phyloP scores from a whole-genome alignment of 2,113 vertebrate species.

The Tupaia chinensis region DNA sequence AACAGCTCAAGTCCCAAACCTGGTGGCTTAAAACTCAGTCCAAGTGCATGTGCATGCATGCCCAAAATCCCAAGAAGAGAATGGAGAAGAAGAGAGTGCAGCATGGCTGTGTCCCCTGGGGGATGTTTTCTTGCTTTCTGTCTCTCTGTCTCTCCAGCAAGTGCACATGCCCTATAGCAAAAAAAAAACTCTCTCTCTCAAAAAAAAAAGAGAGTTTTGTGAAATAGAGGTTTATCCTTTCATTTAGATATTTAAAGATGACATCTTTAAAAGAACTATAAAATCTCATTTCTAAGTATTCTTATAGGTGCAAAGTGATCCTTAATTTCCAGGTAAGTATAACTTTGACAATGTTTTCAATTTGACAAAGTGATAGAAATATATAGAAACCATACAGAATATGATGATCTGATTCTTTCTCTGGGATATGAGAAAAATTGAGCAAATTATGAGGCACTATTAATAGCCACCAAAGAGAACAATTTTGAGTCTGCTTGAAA shows the following conservation, averaged over 20 bases:
- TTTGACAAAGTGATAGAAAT: constrained; percentile 1
- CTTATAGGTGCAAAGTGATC: neutral
- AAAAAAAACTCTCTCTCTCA: no score
- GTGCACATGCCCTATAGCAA: no score
- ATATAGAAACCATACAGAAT: neutral
- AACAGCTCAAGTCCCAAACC: no score
- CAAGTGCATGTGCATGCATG: no score
- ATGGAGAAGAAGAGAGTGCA: no score
- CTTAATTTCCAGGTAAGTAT: constrained; percentile 51
- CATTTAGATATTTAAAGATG: constrained; percentile 35
- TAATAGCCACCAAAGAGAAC: constrained; percentile 53
- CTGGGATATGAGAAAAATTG: neutral
- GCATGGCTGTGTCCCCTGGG: no score
- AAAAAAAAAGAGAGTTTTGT: constrained; percentile 18
- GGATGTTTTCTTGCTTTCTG: no score
- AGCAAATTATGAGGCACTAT: constrained; percentile 40
- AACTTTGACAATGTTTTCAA: constrained; percentile 51
- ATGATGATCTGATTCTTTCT: neutral
- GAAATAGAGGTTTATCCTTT: constrained; percentile 18
- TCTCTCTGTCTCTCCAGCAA: no score
- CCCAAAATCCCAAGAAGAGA: no score
- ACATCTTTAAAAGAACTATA: constrained; percentile 37
- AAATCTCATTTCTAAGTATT: constrained; percentile 17
- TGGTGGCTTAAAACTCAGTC: no score
- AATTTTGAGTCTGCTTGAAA: constrained; percentile 67